Conservation (phyloP, 2,797 vertebrate genomes). For the Artibeus jamaicensis region DNA sequence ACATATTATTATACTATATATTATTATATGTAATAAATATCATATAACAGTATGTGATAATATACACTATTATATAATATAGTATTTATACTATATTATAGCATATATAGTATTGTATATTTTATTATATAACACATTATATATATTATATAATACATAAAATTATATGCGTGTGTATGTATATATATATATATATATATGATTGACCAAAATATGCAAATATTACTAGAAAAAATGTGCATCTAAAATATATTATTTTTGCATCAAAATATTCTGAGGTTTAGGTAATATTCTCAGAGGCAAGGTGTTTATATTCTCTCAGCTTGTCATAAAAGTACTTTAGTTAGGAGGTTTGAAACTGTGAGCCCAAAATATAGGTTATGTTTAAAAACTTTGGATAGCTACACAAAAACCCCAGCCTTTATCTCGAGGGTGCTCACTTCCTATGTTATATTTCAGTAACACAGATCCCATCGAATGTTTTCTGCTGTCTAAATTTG, state of each 20-base stretch:
- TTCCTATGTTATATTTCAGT: not conserved
- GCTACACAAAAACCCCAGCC: not conserved
- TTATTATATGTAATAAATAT: too few species aligned
- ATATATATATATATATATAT: not conserved
- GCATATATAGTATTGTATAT: too few species aligned
- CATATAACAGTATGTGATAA: not conserved
- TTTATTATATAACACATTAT: too few species aligned
- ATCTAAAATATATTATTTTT: not conserved
- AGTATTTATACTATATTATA: not conserved
- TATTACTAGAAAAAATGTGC: not conserved
- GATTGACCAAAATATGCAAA: not conserved
- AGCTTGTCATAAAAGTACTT: not conserved
- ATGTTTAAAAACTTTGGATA: not conserved
- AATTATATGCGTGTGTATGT: too few species aligned
- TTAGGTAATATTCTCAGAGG: not conserved
- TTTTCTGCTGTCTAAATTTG: not conserved
- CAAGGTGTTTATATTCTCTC: not conserved
- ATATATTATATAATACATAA: too few species aligned
- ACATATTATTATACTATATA: too few species aligned
- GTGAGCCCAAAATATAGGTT: not conserved
- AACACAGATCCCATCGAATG: not conserved
- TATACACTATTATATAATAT: too few species aligned
- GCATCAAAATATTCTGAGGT: not conserved
- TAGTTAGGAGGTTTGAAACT: not conserved
- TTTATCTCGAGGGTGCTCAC: not conserved